These are phyloP conservation scores for Psilanteris sp. DNA, from an alignment of 1,140 invertebrate genomes.

Conservation along the genomic window DNA sequence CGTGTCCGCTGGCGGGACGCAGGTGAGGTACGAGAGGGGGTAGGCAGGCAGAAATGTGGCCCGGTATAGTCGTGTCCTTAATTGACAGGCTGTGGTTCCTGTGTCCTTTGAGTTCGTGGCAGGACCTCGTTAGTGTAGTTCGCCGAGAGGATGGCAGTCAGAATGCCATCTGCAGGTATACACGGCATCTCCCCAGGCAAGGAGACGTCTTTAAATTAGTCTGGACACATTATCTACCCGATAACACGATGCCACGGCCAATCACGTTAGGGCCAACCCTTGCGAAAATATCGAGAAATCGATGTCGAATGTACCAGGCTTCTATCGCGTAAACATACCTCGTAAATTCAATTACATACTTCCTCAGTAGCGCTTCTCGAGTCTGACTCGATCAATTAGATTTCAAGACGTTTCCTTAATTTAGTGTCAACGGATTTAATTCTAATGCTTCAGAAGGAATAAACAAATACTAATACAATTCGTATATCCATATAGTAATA, in stretches of 20 bases:
- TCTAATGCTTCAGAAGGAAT: no score
- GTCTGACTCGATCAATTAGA: slow-evolving; percentile 41
- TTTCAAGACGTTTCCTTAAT: slow-evolving; percentile 24
- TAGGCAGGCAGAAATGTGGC: slow-evolving; percentile 76
- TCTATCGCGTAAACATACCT: slow-evolving; percentile 46
- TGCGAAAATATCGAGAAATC: slow-evolving; percentile 66
- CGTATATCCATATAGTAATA: no score
- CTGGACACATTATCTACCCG: slow-evolving; percentile 76
- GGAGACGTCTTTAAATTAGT: slow-evolving; percentile 78
- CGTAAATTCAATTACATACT: slow-evolving; percentile 64
- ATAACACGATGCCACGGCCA: slow-evolving; percentile 70
- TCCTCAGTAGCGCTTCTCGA: slow-evolving; percentile 41
- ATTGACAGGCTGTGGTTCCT: slow-evolving; percentile 78
- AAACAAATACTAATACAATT: no score
- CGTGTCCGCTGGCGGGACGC: slow-evolving; percentile 14
- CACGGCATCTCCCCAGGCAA: slow-evolving; percentile 65
- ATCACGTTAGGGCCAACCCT: slow-evolving; percentile 63
- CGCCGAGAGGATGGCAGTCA: slow-evolving; percentile 71
- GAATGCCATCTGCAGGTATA: slow-evolving; percentile 75
- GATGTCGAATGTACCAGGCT: slow-evolving; percentile 52
- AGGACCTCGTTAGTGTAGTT: slow-evolving; percentile 78
- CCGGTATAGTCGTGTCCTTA: slow-evolving; percentile 78
- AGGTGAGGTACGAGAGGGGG: slow-evolving; percentile 55
- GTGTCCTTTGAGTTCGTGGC: slow-evolving; percentile 75
- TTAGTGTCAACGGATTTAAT: no score